Evolutionary conservation across 2,888 invertebrate genomes (phyloP), one percentile per base, ranked within the genome.

Genomic region (Dione juno): DNA sequence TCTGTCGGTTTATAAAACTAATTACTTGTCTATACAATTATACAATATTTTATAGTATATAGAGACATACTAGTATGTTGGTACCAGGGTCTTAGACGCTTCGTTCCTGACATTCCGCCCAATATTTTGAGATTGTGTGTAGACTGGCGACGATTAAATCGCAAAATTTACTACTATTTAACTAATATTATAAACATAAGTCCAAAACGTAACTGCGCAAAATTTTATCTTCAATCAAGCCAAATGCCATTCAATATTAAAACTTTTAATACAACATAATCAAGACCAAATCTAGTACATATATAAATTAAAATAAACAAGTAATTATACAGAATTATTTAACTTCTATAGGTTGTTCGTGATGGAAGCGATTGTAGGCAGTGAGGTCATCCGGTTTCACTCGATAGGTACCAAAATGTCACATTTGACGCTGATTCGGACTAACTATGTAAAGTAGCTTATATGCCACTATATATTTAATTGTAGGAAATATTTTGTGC

Each of bases 351-450:
- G 14, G 67, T 67, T 58, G 35, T 67, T 71, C 66, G 45, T 28
- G 45, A 65, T 68, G 69, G 74, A 76, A 78, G 81, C 82, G 83
- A 83, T 80, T 82, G 80, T 80, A 74, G 80, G 76, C 76, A 77
- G 77, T 82, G 81, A 90, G 92, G 92, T 85, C 91, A 84, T 74
- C 88, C 76, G 82, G 89, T 87, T 83, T 79, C 80, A 82, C 84
- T 83, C 81, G 86, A 86, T 83, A 80, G 82, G 80, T 74, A 79
- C 78, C 65, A 68, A 88, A 92, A 92, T 92, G 91, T 89, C 92
- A 88, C 78, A 79, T 74, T 74, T 78, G 54, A 59, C 73, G 72
- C 72, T 75, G 66, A 69, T 67, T 66, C 67, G 84, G 86, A 70
- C 79, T 82, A 84, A 28, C 5, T n/a, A n/a, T n/a, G n/a, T n/a